phyloP scores from a whole-genome alignment of 2,113 vertebrate genomes.

The Python bivittatus region DNA sequence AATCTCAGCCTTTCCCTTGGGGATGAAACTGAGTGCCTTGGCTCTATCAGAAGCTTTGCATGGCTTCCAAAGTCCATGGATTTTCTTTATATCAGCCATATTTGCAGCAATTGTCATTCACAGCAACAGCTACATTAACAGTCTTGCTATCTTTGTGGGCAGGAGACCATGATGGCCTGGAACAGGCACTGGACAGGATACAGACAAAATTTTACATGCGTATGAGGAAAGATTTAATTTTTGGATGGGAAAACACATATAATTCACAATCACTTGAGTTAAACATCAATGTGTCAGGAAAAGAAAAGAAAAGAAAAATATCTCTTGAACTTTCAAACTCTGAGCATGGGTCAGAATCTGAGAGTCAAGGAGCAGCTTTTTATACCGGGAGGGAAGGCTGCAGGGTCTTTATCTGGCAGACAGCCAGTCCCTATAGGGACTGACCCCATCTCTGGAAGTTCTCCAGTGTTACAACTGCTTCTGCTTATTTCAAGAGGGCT shows the following conservation, averaged over 20 bases:
- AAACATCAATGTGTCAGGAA: neutral
- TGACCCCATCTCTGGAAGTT: accelerated
- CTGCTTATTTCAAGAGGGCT: neutral
- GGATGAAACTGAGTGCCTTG: neutral
- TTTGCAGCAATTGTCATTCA: constrained; percentile 67
- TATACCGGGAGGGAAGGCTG: neutral
- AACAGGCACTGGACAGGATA: constrained; percentile 11
- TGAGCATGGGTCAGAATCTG: neutral
- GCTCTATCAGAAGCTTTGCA: neutral
- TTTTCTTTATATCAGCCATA: constrained; percentile 33
- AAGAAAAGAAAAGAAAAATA: neutral
- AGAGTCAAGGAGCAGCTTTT: neutral
- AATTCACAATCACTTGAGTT: neutral
- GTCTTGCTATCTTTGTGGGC: constrained; percentile 41
- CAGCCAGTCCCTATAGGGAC: neutral
- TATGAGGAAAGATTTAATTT: neutral
- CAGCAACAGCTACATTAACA: constrained; percentile 55
- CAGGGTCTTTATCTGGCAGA: neutral
- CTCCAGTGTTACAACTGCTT: neutral
- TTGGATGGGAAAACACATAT: no score
- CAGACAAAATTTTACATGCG: neutral
- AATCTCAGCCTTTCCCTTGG: neutral
- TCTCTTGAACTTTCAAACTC: neutral
- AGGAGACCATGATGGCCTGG: constrained; percentile 35
- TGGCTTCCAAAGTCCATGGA: constrained; percentile 26